These are phyloP conservation scores for Aeoliscus strigatus DNA, from an alignment of 2,797 vertebrate genomes.

Conservation along the genomic window DNA sequence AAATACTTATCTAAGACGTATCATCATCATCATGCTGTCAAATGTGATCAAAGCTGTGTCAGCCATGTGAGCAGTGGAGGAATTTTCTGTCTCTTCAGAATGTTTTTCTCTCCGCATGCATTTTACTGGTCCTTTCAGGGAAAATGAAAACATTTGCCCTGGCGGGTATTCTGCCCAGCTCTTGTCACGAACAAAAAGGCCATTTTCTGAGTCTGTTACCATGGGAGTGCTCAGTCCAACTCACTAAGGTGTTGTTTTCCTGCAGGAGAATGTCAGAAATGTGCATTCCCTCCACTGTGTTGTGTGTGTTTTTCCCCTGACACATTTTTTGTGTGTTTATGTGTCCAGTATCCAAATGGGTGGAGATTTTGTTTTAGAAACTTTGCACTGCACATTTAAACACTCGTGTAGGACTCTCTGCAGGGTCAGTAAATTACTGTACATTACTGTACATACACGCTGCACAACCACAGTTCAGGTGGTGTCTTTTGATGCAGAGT, in stretches of 20 bases:
- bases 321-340: too few relatives aligned
- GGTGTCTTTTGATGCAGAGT: too few relatives aligned
- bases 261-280: constrained; percentile 37
- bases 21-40: not conserved
- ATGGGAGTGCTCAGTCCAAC: constrained; percentile 55
- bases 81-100: constrained; percentile 21
- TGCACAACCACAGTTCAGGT: too few relatives aligned
- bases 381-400: too few relatives aligned
- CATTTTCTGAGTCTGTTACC: constrained; percentile 50
- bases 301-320: not conserved
- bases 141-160: constrained; percentile 33
- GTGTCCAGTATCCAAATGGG: too few relatives aligned
- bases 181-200: constrained; percentile 41
- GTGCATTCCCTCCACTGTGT: constrained; percentile 35
- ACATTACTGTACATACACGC: too few relatives aligned
- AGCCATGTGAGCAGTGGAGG: constrained; percentile 15
- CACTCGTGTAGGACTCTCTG: too few relatives aligned
- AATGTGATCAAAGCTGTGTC: not conserved
- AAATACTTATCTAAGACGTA: constrained; percentile 6
- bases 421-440: too few relatives aligned
- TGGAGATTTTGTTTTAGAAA: too few relatives aligned
- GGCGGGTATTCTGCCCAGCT: constrained; percentile 18
- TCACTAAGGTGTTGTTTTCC: constrained; percentile 52
- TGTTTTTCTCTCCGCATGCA: constrained; percentile 3
- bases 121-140: constrained; percentile 9